Base-by-base conservation (phyloP, 2,113 vertebrate species). In the Oenanthe oenanthe region DNA sequence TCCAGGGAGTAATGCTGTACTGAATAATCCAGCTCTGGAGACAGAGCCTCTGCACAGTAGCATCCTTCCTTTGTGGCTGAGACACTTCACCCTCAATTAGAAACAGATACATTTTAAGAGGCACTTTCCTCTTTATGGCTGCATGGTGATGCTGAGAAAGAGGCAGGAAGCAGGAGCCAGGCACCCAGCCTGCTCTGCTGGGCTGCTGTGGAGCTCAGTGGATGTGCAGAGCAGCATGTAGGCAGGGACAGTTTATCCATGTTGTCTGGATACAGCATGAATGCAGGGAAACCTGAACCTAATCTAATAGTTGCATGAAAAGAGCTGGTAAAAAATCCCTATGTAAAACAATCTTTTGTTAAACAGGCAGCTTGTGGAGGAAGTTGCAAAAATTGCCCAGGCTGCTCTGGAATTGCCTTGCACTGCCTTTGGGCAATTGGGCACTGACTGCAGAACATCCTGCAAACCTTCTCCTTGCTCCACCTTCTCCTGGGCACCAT, bases 81-180 rank as follows among this genome's bases (percentile, higher is more conserved):
- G 85, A 93, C 88, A 67, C 53, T 77, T 93, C 63, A 67, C 68
- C 94, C 45, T 88, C 76, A 81, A 67, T 89, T 61, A 91, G 28
- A 13, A 32, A 83, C 88, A 83, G 13, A 19, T 17, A 48, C 12
- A 12, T 79, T 93, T 63, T 29, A 79, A 68, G 21, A 57, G 62
- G 73, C 11, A 11, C 60, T 13, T 38, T 92, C 38, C 31, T 25
- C 42, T 88, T 90, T 77, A 40, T 29, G 62, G 31, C 28, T 47
- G 17, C 34, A 29, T 4, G 43, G 45, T 9, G 63, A 66, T 74
- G 60, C 75, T 67, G 65, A 71, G 72, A 45, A 85, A 80, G 48
- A 4, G 28, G 50, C 28, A 54, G 47, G 51, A 74, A 24, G 31
- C 7, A 21, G 51, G 28, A 94, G 12, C 57, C 60, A 90, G 67